Base-by-base conservation (phyloP, 2,888 invertebrate genomes). In the Apotomis capreana region DNA sequence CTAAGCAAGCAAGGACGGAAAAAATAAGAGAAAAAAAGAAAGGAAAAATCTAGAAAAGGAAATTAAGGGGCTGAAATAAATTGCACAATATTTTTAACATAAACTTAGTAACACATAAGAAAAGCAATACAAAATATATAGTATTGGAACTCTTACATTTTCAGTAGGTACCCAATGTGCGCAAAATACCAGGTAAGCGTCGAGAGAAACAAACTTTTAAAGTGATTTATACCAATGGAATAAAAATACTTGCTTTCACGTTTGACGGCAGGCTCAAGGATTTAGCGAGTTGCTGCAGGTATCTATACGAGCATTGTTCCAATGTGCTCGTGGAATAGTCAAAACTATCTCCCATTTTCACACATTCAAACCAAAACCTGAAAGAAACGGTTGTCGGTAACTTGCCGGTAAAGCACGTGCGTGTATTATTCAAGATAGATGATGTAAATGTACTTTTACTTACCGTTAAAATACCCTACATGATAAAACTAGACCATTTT, bases 221-320 rank as follows among this genome's bases (percentile, higher is more conserved):
- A 36, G 12, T 12, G 12, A 51, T 12, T 26, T 49, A 8, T 37
- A 26, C 9, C 9, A 8, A 37, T 13, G 9, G 1, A 64, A 36
- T 26, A 44, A 57, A 59, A 58, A 51, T 68, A 75, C 79, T 81
- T 81, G 85, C 90, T 83, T 92, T 92, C 13, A 90, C 87, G 77
- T 91, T 92, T 3, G 87, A 89, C 6, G 92, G 92, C 63, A 92
- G 77, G 3, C 71, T 36, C 79, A 91, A 75, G 12, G 83, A 77
- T 74, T 92, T 92, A 0, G 92, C 89, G 44, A 86, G 74, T 73
- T 87, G 81, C 75, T 92, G 92, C 67, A 92, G 78, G 76, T 80
- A 76, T 73, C 91, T 84, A 74, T 92, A 92, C 0, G 84, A 77
- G 68, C 80, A 81, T 40, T 75, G 70, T 78, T 88, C 78, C 44